Conservation (phyloP, 1,140 invertebrate genomes). For the Pygmarrhopalites habei region DNA sequence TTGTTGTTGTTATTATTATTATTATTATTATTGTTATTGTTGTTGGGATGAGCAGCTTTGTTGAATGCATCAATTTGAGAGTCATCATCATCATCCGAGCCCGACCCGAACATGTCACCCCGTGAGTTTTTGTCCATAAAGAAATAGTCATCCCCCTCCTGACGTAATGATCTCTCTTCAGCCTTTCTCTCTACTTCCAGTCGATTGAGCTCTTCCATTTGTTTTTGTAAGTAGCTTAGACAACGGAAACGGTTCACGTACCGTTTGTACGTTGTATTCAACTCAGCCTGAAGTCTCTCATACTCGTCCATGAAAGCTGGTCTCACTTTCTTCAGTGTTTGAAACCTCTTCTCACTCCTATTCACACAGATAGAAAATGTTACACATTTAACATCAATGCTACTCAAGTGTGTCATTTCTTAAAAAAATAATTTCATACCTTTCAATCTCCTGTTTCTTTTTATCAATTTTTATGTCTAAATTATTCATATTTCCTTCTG, state of each 20-base stretch:
- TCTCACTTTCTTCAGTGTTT: slow-evolving; percentile 89
- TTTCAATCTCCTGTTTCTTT: slow-evolving; percentile 75
- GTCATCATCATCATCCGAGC: slow-evolving; percentile 18
- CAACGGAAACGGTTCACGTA: slow-evolving; percentile 84
- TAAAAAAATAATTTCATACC: too few species aligned
- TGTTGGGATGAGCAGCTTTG: not conserved
- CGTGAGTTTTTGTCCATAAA: slow-evolving; percentile 22
- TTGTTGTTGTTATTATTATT: not conserved
- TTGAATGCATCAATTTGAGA: slow-evolving; percentile 2
- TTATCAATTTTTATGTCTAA: slow-evolving; percentile 88
- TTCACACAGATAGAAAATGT: too few species aligned
- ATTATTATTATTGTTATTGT: not conserved
- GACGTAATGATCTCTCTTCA: slow-evolving; percentile 48
- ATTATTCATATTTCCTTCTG: slow-evolving; percentile 71
- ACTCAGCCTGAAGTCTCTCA: slow-evolving; percentile 78
- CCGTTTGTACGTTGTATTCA: slow-evolving; percentile 74
- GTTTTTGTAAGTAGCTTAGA: slow-evolving; percentile 70
- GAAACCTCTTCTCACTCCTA: slow-evolving; percentile 86
- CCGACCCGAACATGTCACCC: slow-evolving; percentile 14
- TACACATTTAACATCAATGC: too few species aligned
- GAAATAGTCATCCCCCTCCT: slow-evolving; percentile 31
- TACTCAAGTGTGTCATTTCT: too few species aligned
- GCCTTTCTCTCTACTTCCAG: slow-evolving; percentile 59
- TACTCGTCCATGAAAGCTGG: slow-evolving; percentile 97
- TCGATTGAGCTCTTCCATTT: slow-evolving; percentile 62